These are phyloP conservation scores for Botia almorhae DNA, from an alignment of 2,797 vertebrate species.

Conservation along the genomic window DNA sequence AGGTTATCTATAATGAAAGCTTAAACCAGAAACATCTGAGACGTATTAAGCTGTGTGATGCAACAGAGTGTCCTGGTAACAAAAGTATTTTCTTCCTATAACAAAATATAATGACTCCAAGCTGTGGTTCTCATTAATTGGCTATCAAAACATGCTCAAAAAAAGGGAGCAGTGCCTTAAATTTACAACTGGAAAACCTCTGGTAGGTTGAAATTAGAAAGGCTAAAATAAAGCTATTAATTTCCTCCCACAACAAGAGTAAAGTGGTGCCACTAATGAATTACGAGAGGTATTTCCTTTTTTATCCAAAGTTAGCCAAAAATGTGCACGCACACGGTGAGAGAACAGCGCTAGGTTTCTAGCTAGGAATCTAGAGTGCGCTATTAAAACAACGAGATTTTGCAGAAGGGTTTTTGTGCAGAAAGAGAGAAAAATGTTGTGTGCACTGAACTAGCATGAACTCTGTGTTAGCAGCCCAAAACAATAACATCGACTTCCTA, in stretches of 20 bases:
- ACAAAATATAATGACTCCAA: constrained; percentile 63
- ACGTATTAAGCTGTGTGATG: constrained; percentile 59
- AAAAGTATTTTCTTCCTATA: constrained; percentile 58
- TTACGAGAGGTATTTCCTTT: constrained; percentile 31
- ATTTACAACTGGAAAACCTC: constrained; percentile 47
- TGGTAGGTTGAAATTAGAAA: constrained; percentile 27
- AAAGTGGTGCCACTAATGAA: constrained; percentile 35
- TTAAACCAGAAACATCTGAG: constrained; percentile 61
- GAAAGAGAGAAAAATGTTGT: constrained; percentile 57
- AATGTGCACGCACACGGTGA: constrained; percentile 41
- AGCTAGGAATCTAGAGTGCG: not conserved
- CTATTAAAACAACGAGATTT: constrained; percentile 15
- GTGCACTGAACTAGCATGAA: constrained; percentile 63
- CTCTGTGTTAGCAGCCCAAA: constrained; percentile 64
- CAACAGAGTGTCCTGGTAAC: constrained; percentile 57
- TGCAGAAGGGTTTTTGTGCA: constrained; percentile 50
- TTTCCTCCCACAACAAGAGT: constrained; percentile 26
- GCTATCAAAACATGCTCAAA: constrained; percentile 48
- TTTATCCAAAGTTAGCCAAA: constrained; percentile 35
- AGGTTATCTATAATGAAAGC: constrained; percentile 59
- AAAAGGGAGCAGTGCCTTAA: constrained; percentile 32
- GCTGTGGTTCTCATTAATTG: constrained; percentile 54
- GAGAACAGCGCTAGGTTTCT: not conserved
- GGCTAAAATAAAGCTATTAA: constrained; percentile 19
- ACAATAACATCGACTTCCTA: constrained; percentile 68